Evolutionary conservation across 2,888 invertebrate species (phyloP).

Genomic region (Drepanosiphum platanoidis): DNA sequence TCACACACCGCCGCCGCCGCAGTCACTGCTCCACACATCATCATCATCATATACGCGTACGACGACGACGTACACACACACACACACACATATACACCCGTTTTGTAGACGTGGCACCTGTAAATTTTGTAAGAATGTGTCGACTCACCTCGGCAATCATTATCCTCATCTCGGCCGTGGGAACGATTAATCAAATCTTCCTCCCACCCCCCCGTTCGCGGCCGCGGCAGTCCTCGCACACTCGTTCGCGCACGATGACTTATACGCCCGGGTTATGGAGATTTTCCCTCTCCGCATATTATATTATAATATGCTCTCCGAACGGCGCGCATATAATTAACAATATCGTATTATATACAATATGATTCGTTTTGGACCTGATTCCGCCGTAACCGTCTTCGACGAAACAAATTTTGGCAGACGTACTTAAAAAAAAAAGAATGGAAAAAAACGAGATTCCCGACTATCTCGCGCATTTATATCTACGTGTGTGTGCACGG

Average conservation of each 20-base stretch:
- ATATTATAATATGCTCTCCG: too few relatives aligned
- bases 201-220: neutral
- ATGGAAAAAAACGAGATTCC: neutral
- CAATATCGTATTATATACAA: neutral
- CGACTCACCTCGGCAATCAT: constrained; percentile 61
- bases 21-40: constrained; percentile 20
- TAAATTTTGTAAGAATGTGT: constrained; percentile 60
- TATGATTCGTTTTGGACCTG: too few relatives aligned
- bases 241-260: neutral
- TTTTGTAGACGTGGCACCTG: constrained; percentile 52
- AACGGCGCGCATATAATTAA: neutral
- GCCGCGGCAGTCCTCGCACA: neutral
- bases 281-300: constrained; percentile 36
- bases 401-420: neutral
- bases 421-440: neutral
- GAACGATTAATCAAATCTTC: constrained; percentile 60
- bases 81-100: neutral
- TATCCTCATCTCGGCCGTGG: constrained; percentile 59
- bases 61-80: neutral
- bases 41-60: constrained; percentile 20
- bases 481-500: neutral
- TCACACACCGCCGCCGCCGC: constrained; percentile 14
- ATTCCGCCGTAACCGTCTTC: neutral
- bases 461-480: neutral
- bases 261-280: constrained; percentile 32